Conservation (phyloP, 2,797 vertebrate genomes). For the Macropus fuliginosus region DNA sequence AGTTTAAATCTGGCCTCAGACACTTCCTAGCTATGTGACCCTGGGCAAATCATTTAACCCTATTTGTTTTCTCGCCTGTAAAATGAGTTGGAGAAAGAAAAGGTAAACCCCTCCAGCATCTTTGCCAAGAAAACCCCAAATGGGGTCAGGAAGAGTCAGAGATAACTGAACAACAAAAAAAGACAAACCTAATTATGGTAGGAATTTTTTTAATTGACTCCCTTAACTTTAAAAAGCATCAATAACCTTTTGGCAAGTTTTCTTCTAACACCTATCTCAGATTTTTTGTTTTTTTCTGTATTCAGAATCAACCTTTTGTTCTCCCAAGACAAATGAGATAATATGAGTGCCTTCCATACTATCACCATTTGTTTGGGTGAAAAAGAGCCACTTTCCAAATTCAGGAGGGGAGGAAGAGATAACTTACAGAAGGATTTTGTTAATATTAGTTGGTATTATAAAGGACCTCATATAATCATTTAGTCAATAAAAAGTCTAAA, state of each 20-base stretch:
- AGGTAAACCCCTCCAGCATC: background rate
- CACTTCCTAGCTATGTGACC: background rate
- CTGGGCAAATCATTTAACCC: background rate
- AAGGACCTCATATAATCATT: background rate
- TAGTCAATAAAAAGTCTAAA: slow-evolving; percentile 49
- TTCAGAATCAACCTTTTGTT: background rate
- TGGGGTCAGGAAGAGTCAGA: background rate
- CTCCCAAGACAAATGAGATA: slow-evolving; percentile 19
- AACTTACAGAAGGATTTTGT: background rate
- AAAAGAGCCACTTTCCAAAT: slow-evolving; percentile 21
- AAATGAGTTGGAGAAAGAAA: background rate
- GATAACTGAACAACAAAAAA: background rate
- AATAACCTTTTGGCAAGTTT: background rate
- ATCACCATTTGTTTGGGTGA: background rate
- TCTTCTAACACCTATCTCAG: background rate
- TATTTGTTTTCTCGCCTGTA: background rate
- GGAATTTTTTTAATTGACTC: background rate
- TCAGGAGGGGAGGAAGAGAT: background rate
- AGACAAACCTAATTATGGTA: background rate
- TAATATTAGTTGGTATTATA: slow-evolving; percentile 23
- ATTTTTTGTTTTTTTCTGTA: slow-evolving; percentile 28
- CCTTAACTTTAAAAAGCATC: slow-evolving; percentile 7
- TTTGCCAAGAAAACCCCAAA: background rate
- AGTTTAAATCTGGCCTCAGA: background rate
- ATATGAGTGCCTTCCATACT: background rate